Percentiles rank a stretch among this genome's conserved stretches.
These are phyloP conservation scores for Anthopleura sola DNA, from an alignment of 64 coral and sea anemone genomes.

Conservation along the genomic window DNA sequence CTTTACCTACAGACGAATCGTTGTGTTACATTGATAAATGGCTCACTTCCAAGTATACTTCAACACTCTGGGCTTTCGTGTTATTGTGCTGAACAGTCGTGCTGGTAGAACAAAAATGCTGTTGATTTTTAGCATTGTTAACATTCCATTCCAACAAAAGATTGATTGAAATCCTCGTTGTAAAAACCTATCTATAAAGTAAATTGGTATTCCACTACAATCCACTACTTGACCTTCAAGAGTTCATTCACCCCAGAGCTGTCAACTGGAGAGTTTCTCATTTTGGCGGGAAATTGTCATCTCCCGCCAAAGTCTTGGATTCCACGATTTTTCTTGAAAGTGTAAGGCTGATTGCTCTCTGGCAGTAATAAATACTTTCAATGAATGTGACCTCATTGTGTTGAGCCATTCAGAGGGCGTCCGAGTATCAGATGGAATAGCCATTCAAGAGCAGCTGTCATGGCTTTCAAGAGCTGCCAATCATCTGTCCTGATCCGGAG, in stretches of 20 bases:
- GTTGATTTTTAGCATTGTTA: conserved; percentile 12
- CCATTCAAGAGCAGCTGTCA: conserved; percentile 23
- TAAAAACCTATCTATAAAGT: neutral
- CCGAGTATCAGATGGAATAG: conserved; percentile 4
- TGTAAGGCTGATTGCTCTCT: neutral
- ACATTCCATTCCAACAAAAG: conserved; percentile 12
- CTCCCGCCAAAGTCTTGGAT: conserved; percentile 3
- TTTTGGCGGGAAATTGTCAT: conserved; percentile 3
- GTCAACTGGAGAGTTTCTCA: conserved; percentile 4
- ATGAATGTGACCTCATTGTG: neutral
- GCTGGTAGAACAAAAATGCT: neutral
- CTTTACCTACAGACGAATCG: neutral
- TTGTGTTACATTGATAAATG: neutral
- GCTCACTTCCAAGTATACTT: conserved; percentile 24
- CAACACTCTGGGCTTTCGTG: conserved; percentile 8
- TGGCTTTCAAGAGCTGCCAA: conserved; percentile 17
- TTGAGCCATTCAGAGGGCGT: conserved; percentile 13
- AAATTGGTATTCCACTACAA: conserved; percentile 10
- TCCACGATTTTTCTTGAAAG: neutral
- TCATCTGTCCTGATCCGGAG: neutral
- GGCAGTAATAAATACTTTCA: neutral
- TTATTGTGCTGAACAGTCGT: neutral
- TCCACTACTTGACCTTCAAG: neutral
- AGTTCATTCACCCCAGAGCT: neutral
- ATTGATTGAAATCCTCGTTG: neutral